These are phyloP conservation scores for Octodon degus DNA, from an alignment of 2,113 vertebrate species.

Conservation along the genomic window DNA sequence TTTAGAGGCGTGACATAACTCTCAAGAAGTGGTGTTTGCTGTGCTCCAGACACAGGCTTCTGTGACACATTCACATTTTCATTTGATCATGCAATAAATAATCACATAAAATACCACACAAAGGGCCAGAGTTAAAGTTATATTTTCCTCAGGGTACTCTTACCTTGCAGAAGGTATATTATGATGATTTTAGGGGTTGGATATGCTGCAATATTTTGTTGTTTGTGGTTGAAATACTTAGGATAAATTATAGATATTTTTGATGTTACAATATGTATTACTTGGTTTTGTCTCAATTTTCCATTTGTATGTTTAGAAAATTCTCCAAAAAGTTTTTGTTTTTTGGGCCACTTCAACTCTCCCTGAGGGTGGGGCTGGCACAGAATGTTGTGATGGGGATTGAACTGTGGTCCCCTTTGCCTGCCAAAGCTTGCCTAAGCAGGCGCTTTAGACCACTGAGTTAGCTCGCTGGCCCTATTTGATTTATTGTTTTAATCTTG, in stretches of 20 bases:
- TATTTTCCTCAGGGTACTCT: conserved; percentile 51
- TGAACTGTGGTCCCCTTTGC: too few relatives aligned
- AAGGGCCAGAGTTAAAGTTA: conserved; percentile 60
- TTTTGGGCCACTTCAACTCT: neutral
- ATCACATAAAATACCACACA: conserved; percentile 59
- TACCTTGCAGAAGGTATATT: conserved; percentile 24
- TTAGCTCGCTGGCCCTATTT: too few relatives aligned
- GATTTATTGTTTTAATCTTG: too few relatives aligned
- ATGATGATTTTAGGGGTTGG: neutral
- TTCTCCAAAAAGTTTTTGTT: neutral
- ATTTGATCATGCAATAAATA: conserved; percentile 71
- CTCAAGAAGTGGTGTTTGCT: accelerated
- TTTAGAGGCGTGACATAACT: conserved; percentile 63
- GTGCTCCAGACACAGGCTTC: conserved; percentile 53
- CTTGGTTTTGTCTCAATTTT: neutral
- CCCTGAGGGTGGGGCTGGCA: too few relatives aligned
- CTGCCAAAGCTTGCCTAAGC: too few relatives aligned
- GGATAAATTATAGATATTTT: conserved; percentile 20
- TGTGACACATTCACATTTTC: conserved; percentile 70
- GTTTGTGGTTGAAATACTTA: conserved; percentile 54
- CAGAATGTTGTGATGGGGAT: too few relatives aligned
- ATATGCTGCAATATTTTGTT: neutral
- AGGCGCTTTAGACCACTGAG: too few relatives aligned
- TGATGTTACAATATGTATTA: neutral
- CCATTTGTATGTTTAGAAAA: neutral